Base-by-base conservation (phyloP, 1,140 invertebrate genomes). In the Babylonia areolata region DNA sequence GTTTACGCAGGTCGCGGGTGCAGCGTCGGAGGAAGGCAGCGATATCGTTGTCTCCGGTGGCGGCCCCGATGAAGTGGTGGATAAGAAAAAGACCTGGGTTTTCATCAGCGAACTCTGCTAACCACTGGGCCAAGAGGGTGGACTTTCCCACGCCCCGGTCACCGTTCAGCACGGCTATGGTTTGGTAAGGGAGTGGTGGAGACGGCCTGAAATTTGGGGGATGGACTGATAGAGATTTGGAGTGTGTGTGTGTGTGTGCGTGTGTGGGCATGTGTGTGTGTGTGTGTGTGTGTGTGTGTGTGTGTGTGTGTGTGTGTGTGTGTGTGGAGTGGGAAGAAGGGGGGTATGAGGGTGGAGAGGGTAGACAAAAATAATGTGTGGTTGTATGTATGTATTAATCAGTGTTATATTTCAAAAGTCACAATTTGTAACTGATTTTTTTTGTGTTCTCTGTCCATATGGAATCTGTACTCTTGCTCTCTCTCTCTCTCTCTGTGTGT, bases 111-210 rank as follows among this genome's bases (percentile, higher is more conserved):
- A 92, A 92, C 37, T 89, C 87, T 79, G 89, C 77, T 58, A 93
- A 80, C 93, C 93, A 94, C 83, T 92, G 90, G n/a, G 91, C 88
- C 15, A 92, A 84, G 11, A 93, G 46, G 2, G 91, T 54, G n/a
- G 92, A 91, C 86, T 94, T 94, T 0, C 93, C 93, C 87, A 88
- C 89, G 20, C 93, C 93, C 73, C 92, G 82, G 35, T 92, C 92
- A 9, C 92, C 92, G 31, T 84, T 87, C 84, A 94, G 58, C 37
- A 93, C 35, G 51, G 93, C 39, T 28, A 93, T 86, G 33, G 91
- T 90, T 85, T 90, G 87, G 39, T 89, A 81, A 87, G 40, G 80
- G n/a, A n/a, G 78, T 31, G 78, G 40, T 80, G 35, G 35, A 40
- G 37, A 6, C 6, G 75, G 35, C 15, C 75, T 77, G 75, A 28